phyloP scores from a whole-genome alignment of 2,888 invertebrate genomes.

The Holacanthella duospinosa region DNA sequence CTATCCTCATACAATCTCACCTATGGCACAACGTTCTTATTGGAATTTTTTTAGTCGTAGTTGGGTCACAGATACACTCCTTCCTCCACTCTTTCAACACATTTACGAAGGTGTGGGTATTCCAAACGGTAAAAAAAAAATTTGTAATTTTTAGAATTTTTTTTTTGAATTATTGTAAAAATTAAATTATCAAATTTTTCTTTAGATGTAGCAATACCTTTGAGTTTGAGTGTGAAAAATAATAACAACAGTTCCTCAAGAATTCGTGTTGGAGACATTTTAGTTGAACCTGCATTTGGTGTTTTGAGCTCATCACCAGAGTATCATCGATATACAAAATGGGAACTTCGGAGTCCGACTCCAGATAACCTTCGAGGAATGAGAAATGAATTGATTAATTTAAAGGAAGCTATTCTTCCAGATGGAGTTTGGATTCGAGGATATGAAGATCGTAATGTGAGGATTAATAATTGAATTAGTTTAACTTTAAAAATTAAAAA shows the following conservation, averaged over 20 bases:
- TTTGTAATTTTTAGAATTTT: background rate
- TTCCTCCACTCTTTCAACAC: slow-evolving; percentile 29
- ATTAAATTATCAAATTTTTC: background rate
- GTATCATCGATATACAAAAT: slow-evolving; percentile 20
- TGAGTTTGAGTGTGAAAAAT: background rate
- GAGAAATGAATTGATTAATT: slow-evolving; percentile 62
- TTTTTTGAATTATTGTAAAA: background rate
- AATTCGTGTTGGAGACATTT: slow-evolving; percentile 5
- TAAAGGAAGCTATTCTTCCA: slow-evolving; percentile 70
- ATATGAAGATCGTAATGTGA: slow-evolving; percentile 72
- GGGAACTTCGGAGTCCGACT: background rate
- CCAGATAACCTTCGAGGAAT: slow-evolving; percentile 66
- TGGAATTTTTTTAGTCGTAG: slow-evolving; percentile 32
- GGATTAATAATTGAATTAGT: slow-evolving; percentile 17
- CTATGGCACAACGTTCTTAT: slow-evolving; percentile 24
- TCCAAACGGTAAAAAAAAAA: background rate
- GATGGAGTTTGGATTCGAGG: slow-evolving; percentile 76
- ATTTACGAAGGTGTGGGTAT: background rate
- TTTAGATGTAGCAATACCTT: background rate
- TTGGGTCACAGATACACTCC: slow-evolving; percentile 24
- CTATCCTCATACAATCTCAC: slow-evolving; percentile 27
- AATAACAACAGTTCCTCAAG: background rate
- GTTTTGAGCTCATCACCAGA: slow-evolving; percentile 19
- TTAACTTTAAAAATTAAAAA: background rate
- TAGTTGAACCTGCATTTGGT: slow-evolving; percentile 27